Conservation (phyloP, 2,113 vertebrate genomes). For the Electrona antarctica region DNA sequence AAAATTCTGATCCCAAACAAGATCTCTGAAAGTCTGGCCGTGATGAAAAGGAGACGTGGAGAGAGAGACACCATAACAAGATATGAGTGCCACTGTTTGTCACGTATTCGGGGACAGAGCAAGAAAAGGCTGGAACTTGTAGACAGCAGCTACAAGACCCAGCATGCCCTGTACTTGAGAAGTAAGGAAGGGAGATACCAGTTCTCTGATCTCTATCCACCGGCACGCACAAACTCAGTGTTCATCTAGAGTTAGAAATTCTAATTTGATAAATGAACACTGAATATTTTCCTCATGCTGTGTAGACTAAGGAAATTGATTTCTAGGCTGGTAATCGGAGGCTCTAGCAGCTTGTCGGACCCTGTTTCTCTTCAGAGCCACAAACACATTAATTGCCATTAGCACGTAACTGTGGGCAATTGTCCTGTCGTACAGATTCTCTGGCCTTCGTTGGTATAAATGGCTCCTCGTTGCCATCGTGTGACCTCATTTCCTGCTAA, state of each 20-base stretch:
- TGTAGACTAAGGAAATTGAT: neutral
- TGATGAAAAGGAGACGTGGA: slow-evolving; percentile 7
- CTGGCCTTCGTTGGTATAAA: slow-evolving; percentile 7
- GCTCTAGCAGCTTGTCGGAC: neutral
- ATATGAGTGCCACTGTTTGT: slow-evolving; percentile 28
- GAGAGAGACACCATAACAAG: slow-evolving; percentile 42
- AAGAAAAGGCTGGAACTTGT: slow-evolving; percentile 40
- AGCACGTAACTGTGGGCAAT: neutral
- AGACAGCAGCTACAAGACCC: slow-evolving; percentile 46
- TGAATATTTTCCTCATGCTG: neutral
- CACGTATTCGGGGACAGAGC: slow-evolving; percentile 34
- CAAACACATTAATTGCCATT: slow-evolving; percentile 1
- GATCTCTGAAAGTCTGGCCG: slow-evolving; percentile 11
- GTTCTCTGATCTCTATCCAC: slow-evolving; percentile 20
- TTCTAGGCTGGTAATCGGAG: slow-evolving; percentile 5
- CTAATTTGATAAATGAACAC: too few relatives aligned
- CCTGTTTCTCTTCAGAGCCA: neutral
- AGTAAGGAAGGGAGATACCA: slow-evolving; percentile 21
- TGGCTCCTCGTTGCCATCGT: slow-evolving; percentile 43
- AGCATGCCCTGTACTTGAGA: slow-evolving; percentile 27
- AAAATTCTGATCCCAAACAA: slow-evolving; percentile 22
- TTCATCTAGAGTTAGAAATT: too few relatives aligned
- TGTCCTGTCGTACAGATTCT: slow-evolving; percentile 5
- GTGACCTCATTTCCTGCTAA: slow-evolving; percentile 62
- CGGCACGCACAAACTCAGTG: slow-evolving; percentile 4